Conservation (phyloP, 2,888 invertebrate species). For the Archaeoteleia sp. region DNA sequence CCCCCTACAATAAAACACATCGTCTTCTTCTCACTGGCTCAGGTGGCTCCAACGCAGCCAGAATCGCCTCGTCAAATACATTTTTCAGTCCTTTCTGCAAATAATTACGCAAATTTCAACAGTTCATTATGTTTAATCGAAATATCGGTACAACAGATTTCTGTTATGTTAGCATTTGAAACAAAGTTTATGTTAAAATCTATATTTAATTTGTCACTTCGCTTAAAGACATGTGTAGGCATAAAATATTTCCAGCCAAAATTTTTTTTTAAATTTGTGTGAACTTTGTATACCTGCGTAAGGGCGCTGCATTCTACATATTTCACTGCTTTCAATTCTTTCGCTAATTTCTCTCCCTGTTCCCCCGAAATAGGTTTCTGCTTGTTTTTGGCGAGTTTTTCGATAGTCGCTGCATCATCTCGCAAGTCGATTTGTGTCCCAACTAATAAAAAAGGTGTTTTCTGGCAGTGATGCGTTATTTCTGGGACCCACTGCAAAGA, state of each 20-base stretch:
- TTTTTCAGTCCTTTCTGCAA: conserved; percentile 97
- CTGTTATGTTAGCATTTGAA: too few relatives aligned
- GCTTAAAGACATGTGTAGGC: too few relatives aligned
- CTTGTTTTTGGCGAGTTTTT: conserved; percentile 98
- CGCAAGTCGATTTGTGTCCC: conserved; percentile 99
- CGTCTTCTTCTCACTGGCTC: conserved; percentile 95
- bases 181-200: too few relatives aligned
- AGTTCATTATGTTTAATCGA: too few relatives aligned
- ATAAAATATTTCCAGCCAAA: too few relatives aligned
- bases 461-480: conserved; percentile 99
- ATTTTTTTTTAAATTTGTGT: too few relatives aligned
- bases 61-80: conserved; percentile 98
- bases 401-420: conserved; percentile 94
- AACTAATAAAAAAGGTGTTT: conserved; percentile 97
- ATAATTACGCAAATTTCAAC: too few relatives aligned
- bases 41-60: conserved; percentile 98
- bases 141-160: too few relatives aligned
- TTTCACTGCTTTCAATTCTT: conserved; percentile 98
- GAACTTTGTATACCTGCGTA: conserved; percentile 92
- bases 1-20: conserved; percentile 77
- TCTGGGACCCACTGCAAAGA: conserved; percentile 99
- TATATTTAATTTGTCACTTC: too few relatives aligned
- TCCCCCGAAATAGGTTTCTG: conserved; percentile 98
- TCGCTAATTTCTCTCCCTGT: conserved; percentile 97
- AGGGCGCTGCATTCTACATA: conserved; percentile 99